Evolutionary conservation across 2,888 invertebrate species (phyloP).

Genomic region (Geophilus truncorum): DNA sequence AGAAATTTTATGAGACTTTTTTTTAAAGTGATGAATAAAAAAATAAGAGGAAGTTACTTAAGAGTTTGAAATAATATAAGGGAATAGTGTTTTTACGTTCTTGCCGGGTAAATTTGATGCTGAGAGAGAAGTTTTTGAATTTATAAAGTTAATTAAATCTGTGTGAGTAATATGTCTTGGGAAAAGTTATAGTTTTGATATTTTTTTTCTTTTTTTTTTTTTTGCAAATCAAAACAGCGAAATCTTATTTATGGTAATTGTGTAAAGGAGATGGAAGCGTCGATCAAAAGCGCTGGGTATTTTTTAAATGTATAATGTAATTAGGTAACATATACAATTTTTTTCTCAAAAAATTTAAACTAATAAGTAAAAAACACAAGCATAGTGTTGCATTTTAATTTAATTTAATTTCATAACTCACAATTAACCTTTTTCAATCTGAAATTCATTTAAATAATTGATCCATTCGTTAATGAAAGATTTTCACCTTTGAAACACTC

Average conservation of each 20-base stretch:
- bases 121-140: neutral
- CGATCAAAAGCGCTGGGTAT: neutral
- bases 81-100: neutral
- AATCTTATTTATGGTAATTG: neutral
- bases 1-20: neutral
- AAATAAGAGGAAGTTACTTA: neutral
- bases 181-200: neutral
- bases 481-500: neutral
- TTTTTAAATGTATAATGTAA: neutral
- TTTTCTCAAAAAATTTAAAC: neutral
- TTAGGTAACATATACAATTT: neutral
- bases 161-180: neutral
- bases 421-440: neutral
- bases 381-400: neutral
- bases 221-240: neutral
- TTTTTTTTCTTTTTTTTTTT: neutral
- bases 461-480: neutral
- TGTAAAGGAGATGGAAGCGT: neutral
- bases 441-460: neutral
- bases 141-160: constrained; percentile 16
- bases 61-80: neutral
- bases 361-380: neutral
- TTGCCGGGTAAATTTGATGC: neutral
- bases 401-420: neutral
- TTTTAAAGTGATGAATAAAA: neutral